Base-by-base conservation (phyloP, 1,140 invertebrate species). In the Tetragonula clypearis region DNA sequence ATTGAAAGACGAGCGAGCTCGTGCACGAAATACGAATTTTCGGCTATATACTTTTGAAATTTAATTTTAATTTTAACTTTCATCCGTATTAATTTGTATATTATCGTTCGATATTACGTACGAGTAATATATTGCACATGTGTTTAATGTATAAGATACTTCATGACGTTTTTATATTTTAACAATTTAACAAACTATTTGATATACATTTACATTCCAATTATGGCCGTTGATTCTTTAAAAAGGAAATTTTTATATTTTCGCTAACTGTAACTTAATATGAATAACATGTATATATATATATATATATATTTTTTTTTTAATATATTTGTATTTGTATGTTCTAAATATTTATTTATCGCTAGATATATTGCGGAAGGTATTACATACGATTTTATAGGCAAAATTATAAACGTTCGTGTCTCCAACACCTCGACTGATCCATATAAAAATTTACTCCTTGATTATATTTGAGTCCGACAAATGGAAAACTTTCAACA, bases 201-300 rank as follows among this genome's bases (percentile, higher is more conserved):
- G 19, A n/a, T n/a, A 53, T 82, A 74, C 55, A 62, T 74, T 79
- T 74, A 82, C 58, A 82, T 65, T 35, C 8, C 56, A 72, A 80
- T 60, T 80, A 41, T 56, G 14, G 21, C 19, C 21, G 15, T 69
- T 72, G 26, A 56, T 56, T n/a, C n/a, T 35, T n/a, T 65, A 0
- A n/a, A 30, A 21, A 14, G 21, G 19, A 41, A 69, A 56, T 79
- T 26, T 35, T 8, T 58, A 15, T 11, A 56, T 72, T 4, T 17
- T 49, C 41, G 2, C 55, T 19, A 62, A 49, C 15, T 23, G 53
- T 19, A 72, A 60, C 23, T 72, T 72, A 21, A 80, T 19, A 5
- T 23, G 30, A 49, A 80, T 58, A 72, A 66, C 4, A 80, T 77
- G 15, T n/a, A 19, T 30, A 56, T 56, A 56, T 79, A 14, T 30